phyloP scores from a whole-genome alignment of 2,113 vertebrate species.

The Gambusia holbrooki region DNA sequence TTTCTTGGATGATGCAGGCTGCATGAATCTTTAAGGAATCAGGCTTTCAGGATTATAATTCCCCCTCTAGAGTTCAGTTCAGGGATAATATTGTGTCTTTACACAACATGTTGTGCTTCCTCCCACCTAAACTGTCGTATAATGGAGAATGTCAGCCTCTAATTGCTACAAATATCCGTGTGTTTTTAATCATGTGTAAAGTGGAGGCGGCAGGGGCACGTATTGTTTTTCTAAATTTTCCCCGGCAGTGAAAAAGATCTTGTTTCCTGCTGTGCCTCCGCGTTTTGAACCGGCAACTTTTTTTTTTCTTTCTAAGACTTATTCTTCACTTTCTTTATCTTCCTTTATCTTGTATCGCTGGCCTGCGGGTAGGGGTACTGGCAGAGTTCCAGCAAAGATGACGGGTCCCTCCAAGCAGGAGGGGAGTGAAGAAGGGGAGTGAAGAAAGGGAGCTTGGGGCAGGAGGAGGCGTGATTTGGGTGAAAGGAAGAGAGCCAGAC shows the following conservation, averaged over 20 bases:
- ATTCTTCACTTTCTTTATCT: slow-evolving; percentile 32
- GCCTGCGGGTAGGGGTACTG: slow-evolving; percentile 43
- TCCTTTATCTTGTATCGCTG: slow-evolving; percentile 19
- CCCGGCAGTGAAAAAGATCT: slow-evolving; percentile 34
- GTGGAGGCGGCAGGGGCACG: not conserved
- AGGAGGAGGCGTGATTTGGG: slow-evolving; percentile 42
- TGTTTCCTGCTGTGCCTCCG: slow-evolving; percentile 34
- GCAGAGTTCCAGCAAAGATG: slow-evolving; percentile 60
- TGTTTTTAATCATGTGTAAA: not conserved
- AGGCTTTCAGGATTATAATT: not conserved
- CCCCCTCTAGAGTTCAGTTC: not conserved
- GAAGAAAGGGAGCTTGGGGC: slow-evolving; percentile 24
- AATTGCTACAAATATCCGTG: slow-evolving; percentile 41
- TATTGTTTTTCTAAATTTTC: slow-evolving; percentile 34
- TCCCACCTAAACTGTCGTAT: slow-evolving; percentile 17
- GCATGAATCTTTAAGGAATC: not conserved
- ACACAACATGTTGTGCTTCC: not conserved
- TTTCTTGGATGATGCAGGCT: not conserved
- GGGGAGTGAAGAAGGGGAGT: slow-evolving; percentile 27
- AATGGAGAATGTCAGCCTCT: slow-evolving; percentile 22
- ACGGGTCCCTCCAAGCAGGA: slow-evolving; percentile 52
- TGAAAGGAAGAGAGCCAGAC: slow-evolving; percentile 66
- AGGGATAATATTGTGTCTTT: not conserved
- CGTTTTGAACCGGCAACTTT: slow-evolving; percentile 20
- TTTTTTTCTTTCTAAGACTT: slow-evolving; percentile 7